phyloP scores from a whole-genome alignment of 2,113 vertebrate genomes.

The Aplodontia rufa region DNA sequence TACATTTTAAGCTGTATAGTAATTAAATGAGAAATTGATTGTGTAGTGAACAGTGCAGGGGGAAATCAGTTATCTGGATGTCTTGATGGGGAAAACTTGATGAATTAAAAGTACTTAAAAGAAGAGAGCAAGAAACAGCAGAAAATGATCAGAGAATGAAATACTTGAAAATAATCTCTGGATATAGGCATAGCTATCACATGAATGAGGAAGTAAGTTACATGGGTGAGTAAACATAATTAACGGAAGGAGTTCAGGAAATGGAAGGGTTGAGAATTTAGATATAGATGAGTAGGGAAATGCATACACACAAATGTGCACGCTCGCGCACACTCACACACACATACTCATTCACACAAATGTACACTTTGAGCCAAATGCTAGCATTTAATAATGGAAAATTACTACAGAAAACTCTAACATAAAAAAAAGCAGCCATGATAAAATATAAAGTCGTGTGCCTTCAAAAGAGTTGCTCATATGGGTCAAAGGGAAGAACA shows the following conservation, averaged over 20 bases:
- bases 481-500: neutral
- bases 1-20: neutral
- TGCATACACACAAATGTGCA: neutral
- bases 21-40: neutral
- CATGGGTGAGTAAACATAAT: too few species aligned
- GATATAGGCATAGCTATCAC: too few species aligned
- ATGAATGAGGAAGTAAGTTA: neutral
- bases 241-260: neutral
- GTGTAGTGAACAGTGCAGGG: too few species aligned
- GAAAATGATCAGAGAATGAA: neutral
- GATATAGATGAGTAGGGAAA: neutral
- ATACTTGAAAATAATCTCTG: neutral
- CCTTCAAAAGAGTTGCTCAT: neutral
- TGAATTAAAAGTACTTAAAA: neutral
- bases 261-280: too few species aligned
- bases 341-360: neutral
- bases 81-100: neutral
- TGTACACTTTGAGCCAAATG: neutral
- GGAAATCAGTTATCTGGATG: too few species aligned
- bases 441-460: neutral
- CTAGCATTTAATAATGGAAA: neutral
- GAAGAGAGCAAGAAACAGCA: neutral
- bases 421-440: neutral
- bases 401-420: neutral
- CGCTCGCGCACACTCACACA: too few species aligned